Conservation (phyloP, 1,140 invertebrate genomes). For the Pogonomyrmex barbatus region DNA sequence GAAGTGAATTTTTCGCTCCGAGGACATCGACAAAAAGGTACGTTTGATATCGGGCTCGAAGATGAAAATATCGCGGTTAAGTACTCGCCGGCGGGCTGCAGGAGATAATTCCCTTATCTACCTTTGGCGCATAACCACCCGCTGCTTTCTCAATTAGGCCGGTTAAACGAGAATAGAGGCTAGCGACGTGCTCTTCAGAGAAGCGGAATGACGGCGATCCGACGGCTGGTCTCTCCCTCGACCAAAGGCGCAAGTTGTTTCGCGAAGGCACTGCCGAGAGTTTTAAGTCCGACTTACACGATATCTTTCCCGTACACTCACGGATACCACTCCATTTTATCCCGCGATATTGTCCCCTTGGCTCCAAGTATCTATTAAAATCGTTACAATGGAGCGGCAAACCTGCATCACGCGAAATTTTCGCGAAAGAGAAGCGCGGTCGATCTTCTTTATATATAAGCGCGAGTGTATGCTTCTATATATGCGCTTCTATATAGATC, state of each 20-base stretch:
- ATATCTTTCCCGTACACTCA: slow-evolving; percentile 83
- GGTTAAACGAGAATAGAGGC: neutral
- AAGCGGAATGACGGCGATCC: slow-evolving; percentile 18
- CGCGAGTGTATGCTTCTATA: slow-evolving; percentile 66
- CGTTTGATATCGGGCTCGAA: neutral
- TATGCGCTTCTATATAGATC: slow-evolving; percentile 40
- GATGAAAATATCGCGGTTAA: slow-evolving; percentile 1
- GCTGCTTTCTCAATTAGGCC: slow-evolving; percentile 34
- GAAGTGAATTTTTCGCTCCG: neutral
- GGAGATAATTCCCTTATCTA: slow-evolving; percentile 9
- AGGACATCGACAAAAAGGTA: neutral
- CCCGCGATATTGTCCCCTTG: slow-evolving; percentile 72
- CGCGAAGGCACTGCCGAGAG: slow-evolving; percentile 72
- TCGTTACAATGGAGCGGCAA: slow-evolving; percentile 76
- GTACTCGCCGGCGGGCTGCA: neutral
- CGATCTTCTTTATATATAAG: neutral
- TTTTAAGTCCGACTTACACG: slow-evolving; percentile 84
- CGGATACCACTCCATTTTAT: slow-evolving; percentile 78
- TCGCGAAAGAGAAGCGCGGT: slow-evolving; percentile 29
- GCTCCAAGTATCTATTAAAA: slow-evolving; percentile 80
- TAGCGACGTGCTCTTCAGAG: neutral
- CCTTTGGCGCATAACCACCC: neutral
- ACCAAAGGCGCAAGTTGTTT: slow-evolving; percentile 45
- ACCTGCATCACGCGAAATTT: slow-evolving; percentile 63
- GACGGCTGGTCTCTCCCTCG: neutral